Conservation (phyloP, 2,888 invertebrate species). For the Stenichneumon culpator region DNA sequence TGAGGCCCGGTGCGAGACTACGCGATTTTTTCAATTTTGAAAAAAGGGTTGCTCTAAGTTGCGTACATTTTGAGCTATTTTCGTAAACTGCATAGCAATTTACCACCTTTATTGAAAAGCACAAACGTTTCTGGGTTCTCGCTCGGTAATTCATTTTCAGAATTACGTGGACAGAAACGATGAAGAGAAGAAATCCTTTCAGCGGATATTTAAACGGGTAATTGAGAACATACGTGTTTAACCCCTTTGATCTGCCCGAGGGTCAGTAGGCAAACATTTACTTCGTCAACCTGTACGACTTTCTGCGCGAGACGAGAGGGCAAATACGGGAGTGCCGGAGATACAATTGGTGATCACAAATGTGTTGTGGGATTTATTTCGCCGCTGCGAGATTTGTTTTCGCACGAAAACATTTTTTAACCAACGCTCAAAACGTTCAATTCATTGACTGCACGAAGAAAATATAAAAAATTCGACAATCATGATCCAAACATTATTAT, state of each 20-base stretch:
- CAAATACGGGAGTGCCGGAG: conserved; percentile 1
- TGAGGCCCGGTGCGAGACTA: too few relatives aligned
- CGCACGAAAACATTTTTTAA: not conserved
- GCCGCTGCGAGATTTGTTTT: not conserved
- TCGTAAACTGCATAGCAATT: too few relatives aligned
- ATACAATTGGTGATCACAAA: not conserved
- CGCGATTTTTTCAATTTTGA: too few relatives aligned
- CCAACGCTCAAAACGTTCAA: not conserved
- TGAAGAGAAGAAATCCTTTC: not conserved
- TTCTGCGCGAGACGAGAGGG: conserved; percentile 8
- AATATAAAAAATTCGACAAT: too few relatives aligned
- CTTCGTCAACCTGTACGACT: conserved; percentile 5
- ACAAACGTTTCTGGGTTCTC: not conserved
- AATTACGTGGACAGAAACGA: not conserved
- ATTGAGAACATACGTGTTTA: conserved; percentile 8
- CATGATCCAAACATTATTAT: too few relatives aligned
- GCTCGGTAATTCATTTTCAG: not conserved
- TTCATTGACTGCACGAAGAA: not conserved
- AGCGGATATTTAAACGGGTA: not conserved
- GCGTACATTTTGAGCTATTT: too few relatives aligned
- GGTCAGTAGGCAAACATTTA: not conserved
- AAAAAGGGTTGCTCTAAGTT: too few relatives aligned
- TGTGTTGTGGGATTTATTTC: not conserved
- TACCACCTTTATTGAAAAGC: not conserved
- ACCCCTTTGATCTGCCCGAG: not conserved